Conservation (phyloP, 2,888 invertebrate genomes). For the Cephus sareptanus region DNA sequence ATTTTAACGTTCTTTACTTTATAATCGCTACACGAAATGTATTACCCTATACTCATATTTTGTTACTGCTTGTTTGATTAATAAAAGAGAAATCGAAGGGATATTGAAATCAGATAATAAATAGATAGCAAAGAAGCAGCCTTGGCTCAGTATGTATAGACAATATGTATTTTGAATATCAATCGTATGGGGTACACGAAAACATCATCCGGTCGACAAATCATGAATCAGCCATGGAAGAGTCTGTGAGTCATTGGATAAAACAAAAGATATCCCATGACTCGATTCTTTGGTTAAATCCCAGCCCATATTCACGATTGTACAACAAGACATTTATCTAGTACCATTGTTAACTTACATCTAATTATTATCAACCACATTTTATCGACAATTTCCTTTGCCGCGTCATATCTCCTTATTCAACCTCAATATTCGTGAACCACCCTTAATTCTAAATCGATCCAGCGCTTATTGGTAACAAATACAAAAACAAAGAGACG, state of each 20-base stretch:
- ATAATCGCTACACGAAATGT: background rate
- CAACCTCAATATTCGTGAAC: background rate
- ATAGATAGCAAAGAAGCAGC: conserved; percentile 13
- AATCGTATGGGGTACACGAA: conserved; percentile 1
- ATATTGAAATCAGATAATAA: conserved; percentile 23
- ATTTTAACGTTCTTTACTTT: background rate
- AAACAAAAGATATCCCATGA: background rate
- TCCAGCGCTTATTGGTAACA: background rate
- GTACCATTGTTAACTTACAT: conserved; percentile 18
- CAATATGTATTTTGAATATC: conserved; percentile 23
- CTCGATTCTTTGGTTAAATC: background rate
- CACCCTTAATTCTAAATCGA: background rate
- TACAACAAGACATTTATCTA: background rate
- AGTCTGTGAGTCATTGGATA: background rate
- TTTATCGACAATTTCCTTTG: background rate
- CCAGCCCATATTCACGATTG: background rate
- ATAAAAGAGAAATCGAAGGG: background rate
- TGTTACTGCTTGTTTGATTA: background rate
- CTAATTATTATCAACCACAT: conserved; percentile 35
- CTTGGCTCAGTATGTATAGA: conserved; percentile 21
- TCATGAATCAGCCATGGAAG: background rate
- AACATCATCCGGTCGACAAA: background rate
- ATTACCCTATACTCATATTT: background rate
- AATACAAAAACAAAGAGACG: background rate
- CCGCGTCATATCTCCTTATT: background rate